A percentile compares a stretch with the other conserved stretches of the same genome.
Evolutionary conservation across 2,113 vertebrate genomes (phyloP).

Genomic region (Turnix velox): DNA sequence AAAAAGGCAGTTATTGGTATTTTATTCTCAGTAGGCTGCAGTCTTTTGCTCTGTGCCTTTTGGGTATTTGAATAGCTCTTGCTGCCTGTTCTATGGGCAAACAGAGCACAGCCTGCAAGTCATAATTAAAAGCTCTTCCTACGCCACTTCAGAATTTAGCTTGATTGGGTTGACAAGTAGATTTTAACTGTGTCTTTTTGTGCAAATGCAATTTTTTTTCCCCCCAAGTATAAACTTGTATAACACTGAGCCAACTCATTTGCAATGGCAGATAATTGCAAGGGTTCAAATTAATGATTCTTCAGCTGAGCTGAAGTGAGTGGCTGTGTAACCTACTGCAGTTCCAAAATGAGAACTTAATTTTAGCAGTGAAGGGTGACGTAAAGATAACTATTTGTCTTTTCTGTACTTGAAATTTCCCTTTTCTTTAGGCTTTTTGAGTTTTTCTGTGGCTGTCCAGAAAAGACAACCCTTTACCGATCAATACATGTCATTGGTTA

Average conservation of each 20-base stretch:
- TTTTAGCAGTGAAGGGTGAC: neutral
- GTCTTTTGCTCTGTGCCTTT: neutral
- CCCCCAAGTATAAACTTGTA: neutral
- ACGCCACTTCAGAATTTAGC: slow-evolving; percentile 40
- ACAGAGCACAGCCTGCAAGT: neutral
- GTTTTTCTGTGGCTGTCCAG: neutral
- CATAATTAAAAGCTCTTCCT: slow-evolving; percentile 48
- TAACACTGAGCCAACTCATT: slow-evolving; percentile 5
- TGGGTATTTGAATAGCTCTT: slow-evolving; percentile 10
- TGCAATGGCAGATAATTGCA: neutral
- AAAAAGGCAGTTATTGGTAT: neutral
- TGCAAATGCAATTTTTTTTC: neutral
- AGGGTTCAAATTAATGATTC: slow-evolving; percentile 23
- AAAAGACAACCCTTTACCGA: neutral
- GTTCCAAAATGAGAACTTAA: neutral
- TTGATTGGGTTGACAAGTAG: slow-evolving; percentile 47
- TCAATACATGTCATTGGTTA: too few relatives aligned
- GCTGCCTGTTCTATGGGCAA: neutral
- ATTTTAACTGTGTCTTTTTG: slow-evolving; percentile 16
- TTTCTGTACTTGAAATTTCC: neutral
- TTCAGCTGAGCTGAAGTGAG: neutral
- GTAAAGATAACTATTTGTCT: neutral
- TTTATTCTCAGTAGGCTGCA: neutral
- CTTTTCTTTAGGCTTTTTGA: neutral
- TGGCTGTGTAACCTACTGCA: neutral